Evolutionary conservation across 2,113 vertebrate genomes (phyloP).

Genomic region (Rhinoptilus africanus): DNA sequence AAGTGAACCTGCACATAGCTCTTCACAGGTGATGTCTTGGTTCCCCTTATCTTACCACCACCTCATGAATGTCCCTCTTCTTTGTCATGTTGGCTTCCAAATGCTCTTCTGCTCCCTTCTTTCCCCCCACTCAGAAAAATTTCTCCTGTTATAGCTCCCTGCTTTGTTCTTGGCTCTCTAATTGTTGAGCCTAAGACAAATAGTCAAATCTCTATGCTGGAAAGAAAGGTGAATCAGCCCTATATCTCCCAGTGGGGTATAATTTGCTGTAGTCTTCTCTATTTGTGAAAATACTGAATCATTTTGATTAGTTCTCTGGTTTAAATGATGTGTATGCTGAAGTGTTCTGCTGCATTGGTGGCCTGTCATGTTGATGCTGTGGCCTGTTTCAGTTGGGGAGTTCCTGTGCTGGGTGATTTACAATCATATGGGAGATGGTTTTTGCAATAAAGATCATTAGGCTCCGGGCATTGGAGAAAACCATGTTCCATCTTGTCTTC

Average conservation of each 20-base stretch:
- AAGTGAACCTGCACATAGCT: background rate
- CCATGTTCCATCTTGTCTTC: background rate
- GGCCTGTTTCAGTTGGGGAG: background rate
- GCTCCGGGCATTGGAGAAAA: background rate
- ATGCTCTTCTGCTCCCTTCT: background rate
- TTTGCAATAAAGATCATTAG: background rate
- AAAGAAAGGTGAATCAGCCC: background rate
- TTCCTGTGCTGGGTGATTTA: background rate
- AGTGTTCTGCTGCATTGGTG: background rate
- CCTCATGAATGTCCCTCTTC: background rate
- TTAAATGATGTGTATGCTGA: background rate
- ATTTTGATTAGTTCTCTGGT: background rate
- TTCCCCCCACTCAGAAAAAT: fast-evolving
- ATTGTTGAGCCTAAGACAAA: background rate
- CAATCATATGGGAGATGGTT: background rate
- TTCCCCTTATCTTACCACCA: background rate
- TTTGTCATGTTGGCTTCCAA: background rate
- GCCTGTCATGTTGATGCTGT: background rate
- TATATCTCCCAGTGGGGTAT: fast-evolving
- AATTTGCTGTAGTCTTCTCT: background rate
- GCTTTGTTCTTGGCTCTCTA: background rate
- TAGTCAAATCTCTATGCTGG: background rate
- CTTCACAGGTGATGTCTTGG: background rate
- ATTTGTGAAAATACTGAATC: background rate
- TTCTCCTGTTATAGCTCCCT: background rate